A percentile compares a stretch with the other conserved stretches of the same genome.
phyloP scores from a whole-genome alignment of 2,797 vertebrate species.

The Fistularia tabacaria region DNA sequence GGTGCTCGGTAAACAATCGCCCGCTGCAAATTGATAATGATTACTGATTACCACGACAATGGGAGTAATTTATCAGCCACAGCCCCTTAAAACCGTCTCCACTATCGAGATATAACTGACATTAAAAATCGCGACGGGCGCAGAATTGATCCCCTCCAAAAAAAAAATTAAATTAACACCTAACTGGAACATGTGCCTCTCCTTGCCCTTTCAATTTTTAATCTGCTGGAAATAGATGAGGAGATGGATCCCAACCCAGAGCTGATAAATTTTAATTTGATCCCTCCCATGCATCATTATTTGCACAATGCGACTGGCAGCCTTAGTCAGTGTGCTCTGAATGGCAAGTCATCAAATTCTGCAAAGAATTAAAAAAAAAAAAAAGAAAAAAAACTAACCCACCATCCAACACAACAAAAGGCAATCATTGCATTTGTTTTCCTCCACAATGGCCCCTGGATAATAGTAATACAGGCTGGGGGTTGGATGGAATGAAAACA shows the following conservation, averaged over 20 bases:
- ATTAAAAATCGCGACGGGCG: background rate
- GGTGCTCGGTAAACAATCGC: slow-evolving; percentile 46
- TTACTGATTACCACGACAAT: slow-evolving; percentile 48
- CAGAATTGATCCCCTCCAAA: background rate
- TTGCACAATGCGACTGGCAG: slow-evolving; percentile 58
- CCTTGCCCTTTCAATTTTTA: slow-evolving; percentile 61
- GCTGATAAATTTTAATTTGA: slow-evolving; percentile 69
- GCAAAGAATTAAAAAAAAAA: too few relatives aligned
- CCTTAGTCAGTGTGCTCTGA: slow-evolving; percentile 48
- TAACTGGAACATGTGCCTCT: slow-evolving; percentile 18
- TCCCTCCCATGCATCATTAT: slow-evolving; percentile 62
- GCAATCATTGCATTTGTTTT: slow-evolving; percentile 68
- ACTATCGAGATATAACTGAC: slow-evolving; percentile 1
- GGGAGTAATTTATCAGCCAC: slow-evolving; percentile 48
- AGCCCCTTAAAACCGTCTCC: background rate
- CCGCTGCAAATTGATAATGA: slow-evolving; percentile 62
- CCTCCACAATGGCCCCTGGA: slow-evolving; percentile 63
- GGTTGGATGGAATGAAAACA: slow-evolving; percentile 31
- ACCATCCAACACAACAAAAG: slow-evolving; percentile 56
- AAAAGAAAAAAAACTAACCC: background rate
- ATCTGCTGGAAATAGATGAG: slow-evolving; percentile 62
- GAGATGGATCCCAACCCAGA: slow-evolving; percentile 61
- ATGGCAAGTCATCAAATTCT: slow-evolving; percentile 42
- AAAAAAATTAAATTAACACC: slow-evolving; percentile 33
- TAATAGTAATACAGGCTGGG: slow-evolving; percentile 42